phyloP scores from a whole-genome alignment of 2,113 vertebrate genomes.

The Labrus mixtus region DNA sequence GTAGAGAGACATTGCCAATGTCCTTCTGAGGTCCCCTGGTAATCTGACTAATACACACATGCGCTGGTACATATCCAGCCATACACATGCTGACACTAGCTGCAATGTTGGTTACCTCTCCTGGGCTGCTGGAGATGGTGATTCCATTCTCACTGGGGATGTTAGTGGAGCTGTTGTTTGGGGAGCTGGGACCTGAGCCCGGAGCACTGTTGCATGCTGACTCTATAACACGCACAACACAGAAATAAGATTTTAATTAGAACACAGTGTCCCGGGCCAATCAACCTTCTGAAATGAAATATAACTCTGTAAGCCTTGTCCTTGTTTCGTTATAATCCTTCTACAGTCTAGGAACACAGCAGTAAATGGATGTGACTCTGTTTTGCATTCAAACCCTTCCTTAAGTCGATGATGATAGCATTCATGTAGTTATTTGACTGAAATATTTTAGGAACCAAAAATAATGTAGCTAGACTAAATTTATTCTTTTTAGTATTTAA shows the following conservation, averaged over 20 bases:
- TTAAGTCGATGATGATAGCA: too few relatives aligned
- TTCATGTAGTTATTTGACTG: too few relatives aligned
- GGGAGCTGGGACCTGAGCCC: slow-evolving; percentile 97
- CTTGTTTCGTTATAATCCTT: background rate
- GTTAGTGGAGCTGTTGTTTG: slow-evolving; percentile 98
- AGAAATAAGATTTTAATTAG: background rate
- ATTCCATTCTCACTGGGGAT: slow-evolving; percentile 94
- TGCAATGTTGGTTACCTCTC: slow-evolving; percentile 86
- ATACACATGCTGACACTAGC: background rate
- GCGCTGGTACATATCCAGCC: background rate
- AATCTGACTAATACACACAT: background rate
- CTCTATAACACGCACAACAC: slow-evolving; percentile 79
- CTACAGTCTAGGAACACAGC: too few relatives aligned
- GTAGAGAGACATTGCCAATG: slow-evolving; percentile 28
- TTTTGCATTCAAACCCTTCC: background rate
- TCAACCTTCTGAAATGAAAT: background rate
- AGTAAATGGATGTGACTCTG: background rate
- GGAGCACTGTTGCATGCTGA: slow-evolving; percentile 97
- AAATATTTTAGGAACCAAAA: too few relatives aligned
- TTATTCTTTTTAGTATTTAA: background rate
- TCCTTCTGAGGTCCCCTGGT: slow-evolving; percentile 1
- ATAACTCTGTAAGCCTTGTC: background rate
- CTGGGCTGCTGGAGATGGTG: slow-evolving; percentile 85
- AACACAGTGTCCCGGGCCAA: background rate
- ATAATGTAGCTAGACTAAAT: background rate